Base-by-base conservation (phyloP, 2,113 vertebrate species). In the Pedionomus torquatus region DNA sequence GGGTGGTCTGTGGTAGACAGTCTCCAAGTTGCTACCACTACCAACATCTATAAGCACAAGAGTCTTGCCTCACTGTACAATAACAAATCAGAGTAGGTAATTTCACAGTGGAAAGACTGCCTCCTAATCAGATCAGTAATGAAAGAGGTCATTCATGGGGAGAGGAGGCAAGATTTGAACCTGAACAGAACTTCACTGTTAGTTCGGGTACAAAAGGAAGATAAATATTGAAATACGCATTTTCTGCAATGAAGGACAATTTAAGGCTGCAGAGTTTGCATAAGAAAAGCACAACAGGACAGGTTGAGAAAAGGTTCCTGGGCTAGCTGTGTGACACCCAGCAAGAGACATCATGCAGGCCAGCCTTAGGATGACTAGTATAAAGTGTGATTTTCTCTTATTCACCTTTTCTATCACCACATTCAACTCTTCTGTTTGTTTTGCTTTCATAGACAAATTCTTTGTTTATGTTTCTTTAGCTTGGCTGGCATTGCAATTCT, bases 11-110 rank as follows among this genome's bases (percentile, higher is more conserved):
- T 15, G 8, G 30, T 43, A 75, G 41, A 31, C 1, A 3, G 26
- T 39, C 4, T 44, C 41, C 24, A 66, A 41, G n/a, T 25, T 70
- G 28, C 26, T 24, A 25, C 11, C 11, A 25, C 11, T 48, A 69
- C 13, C 35, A 83, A 63, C 7, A 20, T 3, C 23, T n/a, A 54
- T 37, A 33, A 84, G 66, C 82, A 48, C 15, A 87, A 24, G 66
- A 54, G 31, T 63, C 15, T 30, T 12, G 3, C 28, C 26, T 71
- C 48, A 24, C 3, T 6, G 1, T 43, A 49, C 0, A 0, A 9
- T 43, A 84, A 41, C 4, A 17, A 65, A n/a, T 46, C 41, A 23
- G 19, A 2, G 0, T 31, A 83, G 80, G 13, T 61, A 44, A 86
- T 83, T 93, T 77, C 39, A 72, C 30, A 37, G 39, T 58, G 35